Base-by-base conservation (phyloP, 2,113 vertebrate genomes). In the Eretmochelys imbricata region DNA sequence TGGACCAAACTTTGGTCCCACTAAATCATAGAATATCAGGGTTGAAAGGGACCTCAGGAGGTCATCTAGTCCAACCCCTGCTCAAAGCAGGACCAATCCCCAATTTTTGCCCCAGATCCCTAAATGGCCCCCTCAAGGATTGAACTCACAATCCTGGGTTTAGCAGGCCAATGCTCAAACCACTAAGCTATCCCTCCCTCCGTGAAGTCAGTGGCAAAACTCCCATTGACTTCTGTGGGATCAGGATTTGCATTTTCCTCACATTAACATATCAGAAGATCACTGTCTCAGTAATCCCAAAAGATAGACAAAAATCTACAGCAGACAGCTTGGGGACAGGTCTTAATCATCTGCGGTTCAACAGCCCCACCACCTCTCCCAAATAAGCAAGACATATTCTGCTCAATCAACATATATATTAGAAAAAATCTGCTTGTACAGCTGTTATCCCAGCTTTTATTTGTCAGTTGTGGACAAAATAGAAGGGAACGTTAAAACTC, bases 311-410 rank as follows among this genome's bases (percentile, higher is more conserved):
- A 89, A 95, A 93, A 86, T 20, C 46, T 86, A 50, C 49, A 92
- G 83, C 35, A 72, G 14, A 35, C 29, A 31, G 72, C 93, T 90
- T 90, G 82, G 59, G 95, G 95, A 93, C 22, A 59, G 78, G 72
- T 93, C n/a, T 92, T 80, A 87, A 89, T 84, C 72, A 91, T 81
- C 87, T 55, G 89, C 94, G 87, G 89, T 89, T 83, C 91, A 96
- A 95, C 86, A 89, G 94, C 90, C 90, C 90, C 94, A 84, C 89
- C 96, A 85, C 93, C 93, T 91, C 90, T 94, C 95, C 81, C 5
- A 1, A 75, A 75, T 83, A 31, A 62, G 13, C 29, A 94, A 96
- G 81, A 88, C 31, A 92, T 94, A 97, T 95, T 94, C 93, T 93
- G 87, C 57, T 95, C 75, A 35, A 50, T 89, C 93, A 54, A 91